Evolutionary conservation across 2,888 invertebrate species (phyloP).

Genomic region (Cephonodes hylas): DNA sequence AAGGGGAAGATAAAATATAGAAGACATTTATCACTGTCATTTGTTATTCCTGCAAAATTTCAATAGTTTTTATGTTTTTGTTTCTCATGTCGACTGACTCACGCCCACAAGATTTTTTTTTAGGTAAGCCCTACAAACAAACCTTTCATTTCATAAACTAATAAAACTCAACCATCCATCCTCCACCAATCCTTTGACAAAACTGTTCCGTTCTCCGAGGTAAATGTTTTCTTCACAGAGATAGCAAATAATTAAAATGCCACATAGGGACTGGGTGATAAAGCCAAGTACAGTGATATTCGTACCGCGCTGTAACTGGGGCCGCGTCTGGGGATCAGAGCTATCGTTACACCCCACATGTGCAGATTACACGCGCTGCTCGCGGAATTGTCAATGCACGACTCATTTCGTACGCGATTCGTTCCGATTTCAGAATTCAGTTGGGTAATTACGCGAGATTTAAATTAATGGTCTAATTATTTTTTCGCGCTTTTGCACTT

Average conservation of each 20-base stretch:
- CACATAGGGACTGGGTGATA: background rate
- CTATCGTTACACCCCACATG: background rate
- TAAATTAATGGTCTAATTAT: constrained; percentile 6
- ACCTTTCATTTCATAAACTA: too few species aligned
- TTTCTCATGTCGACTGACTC: too few species aligned
- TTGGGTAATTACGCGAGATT: background rate
- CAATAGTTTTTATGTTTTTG: too few species aligned
- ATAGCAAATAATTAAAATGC: background rate
- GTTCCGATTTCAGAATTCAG: background rate
- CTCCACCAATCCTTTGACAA: too few species aligned
- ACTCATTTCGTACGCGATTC: constrained; percentile 1
- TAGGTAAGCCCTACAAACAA: too few species aligned
- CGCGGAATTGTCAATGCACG: background rate
- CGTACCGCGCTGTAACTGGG: background rate
- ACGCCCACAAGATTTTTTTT: too few species aligned
- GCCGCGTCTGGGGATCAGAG: background rate
- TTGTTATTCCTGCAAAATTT: too few species aligned
- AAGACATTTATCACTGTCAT: too few species aligned
- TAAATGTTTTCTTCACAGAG: background rate
- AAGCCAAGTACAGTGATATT: constrained; percentile 4
- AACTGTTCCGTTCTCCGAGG: too few species aligned
- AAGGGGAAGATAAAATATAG: too few species aligned
- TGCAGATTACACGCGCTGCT: background rate
- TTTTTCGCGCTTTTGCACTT: background rate
- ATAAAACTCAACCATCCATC: too few species aligned